A percentile compares a stretch with the other conserved stretches of the same genome.
Evolutionary conservation across 2,113 vertebrate species (phyloP).

Genomic region (Egretta garzetta): DNA sequence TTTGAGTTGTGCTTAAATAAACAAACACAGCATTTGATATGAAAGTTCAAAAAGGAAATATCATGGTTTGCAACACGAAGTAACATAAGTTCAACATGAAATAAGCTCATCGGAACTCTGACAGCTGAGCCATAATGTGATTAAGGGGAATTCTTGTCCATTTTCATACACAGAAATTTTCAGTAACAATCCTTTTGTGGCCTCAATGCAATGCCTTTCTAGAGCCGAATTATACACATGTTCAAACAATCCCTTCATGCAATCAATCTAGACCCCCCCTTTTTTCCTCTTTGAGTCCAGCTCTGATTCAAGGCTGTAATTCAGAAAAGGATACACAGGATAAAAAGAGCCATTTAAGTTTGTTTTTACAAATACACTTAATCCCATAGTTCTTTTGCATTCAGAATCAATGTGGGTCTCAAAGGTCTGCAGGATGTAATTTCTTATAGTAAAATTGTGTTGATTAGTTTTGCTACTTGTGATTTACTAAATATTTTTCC

Average conservation of each 20-base stretch:
- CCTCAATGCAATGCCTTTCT: neutral
- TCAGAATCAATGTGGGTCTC: neutral
- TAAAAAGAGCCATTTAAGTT: neutral
- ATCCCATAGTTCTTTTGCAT: neutral
- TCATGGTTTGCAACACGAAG: neutral
- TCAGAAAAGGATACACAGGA: neutral
- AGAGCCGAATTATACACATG: neutral
- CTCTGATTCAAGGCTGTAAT: neutral
- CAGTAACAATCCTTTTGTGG: neutral
- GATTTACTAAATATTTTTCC: conserved; percentile 21
- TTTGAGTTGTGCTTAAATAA: conserved; percentile 37
- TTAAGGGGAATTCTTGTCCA: neutral
- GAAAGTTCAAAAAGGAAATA: conserved; percentile 52
- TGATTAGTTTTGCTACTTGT: conserved; percentile 69
- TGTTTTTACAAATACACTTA: neutral
- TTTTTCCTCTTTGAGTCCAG: neutral
- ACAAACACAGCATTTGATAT: conserved; percentile 8
- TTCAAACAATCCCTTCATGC: neutral
- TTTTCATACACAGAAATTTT: neutral
- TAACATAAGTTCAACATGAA: neutral
- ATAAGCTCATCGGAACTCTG: neutral
- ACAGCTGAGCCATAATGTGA: neutral
- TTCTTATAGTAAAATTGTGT: neutral
- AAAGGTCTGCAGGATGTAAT: neutral
- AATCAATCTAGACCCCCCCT: neutral